Evolutionary conservation across 2,888 invertebrate genomes (phyloP).

Genomic region (Drosophila eohydei): DNA sequence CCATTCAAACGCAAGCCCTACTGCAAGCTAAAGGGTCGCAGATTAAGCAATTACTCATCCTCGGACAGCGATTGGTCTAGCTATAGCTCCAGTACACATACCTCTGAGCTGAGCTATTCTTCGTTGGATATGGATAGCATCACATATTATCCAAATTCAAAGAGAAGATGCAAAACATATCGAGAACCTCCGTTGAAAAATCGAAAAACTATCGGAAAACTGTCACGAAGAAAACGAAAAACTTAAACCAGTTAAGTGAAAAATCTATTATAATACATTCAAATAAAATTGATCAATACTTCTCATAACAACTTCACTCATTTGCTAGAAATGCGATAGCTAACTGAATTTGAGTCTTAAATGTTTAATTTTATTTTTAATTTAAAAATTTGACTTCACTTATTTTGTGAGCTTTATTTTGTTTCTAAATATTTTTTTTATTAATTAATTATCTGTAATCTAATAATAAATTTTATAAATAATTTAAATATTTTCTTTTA

Average conservation of each 20-base stretch:
- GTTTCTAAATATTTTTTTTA: too few relatives aligned
- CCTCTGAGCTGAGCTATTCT: conserved; percentile 28
- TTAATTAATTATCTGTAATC: too few relatives aligned
- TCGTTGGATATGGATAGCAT: neutral
- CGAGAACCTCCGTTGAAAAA: neutral
- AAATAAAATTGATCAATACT: neutral
- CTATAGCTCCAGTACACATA: conserved; percentile 33
- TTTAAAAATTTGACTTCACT: neutral
- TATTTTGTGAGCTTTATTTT: neutral
- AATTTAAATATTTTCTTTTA: too few relatives aligned
- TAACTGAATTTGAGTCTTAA: too few relatives aligned
- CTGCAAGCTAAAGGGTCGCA: neutral
- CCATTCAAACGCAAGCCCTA: conserved; percentile 5
- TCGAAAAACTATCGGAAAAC: neutral
- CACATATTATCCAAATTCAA: neutral
- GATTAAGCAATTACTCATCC: neutral
- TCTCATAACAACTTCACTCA: neutral
- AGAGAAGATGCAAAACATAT: neutral
- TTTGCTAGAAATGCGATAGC: neutral
- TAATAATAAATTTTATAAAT: too few relatives aligned
- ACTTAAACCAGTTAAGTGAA: too few relatives aligned
- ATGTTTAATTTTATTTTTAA: too few relatives aligned
- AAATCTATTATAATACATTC: too few relatives aligned
- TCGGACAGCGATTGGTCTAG: conserved; percentile 6
- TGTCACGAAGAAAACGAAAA: neutral